Evolutionary conservation across 2,888 invertebrate species (phyloP).

Genomic region (Agonum fuliginosum): DNA sequence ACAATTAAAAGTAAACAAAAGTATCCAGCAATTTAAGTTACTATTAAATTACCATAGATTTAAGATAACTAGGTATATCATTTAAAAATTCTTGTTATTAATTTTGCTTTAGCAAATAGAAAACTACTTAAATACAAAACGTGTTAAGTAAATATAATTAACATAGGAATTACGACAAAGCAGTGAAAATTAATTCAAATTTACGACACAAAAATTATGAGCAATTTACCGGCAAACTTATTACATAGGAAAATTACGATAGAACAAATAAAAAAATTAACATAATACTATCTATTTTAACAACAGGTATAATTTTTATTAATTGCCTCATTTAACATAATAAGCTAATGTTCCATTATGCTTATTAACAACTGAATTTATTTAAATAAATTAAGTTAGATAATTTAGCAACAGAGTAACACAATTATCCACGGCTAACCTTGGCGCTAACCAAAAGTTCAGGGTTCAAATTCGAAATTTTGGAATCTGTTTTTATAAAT

Average conservation of each 20-base stretch:
- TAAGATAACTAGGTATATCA: too few species aligned
- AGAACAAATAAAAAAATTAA: neutral
- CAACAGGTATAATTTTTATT: slow-evolving; percentile 3
- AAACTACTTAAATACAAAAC: neutral
- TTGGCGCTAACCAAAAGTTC: slow-evolving; percentile 8
- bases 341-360: slow-evolving; percentile 4
- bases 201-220: neutral
- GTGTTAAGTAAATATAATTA: slow-evolving; percentile 8
- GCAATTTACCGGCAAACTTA: neutral
- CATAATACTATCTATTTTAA: neutral
- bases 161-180: neutral
- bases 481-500: neutral
- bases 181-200: neutral
- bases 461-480: slow-evolving; percentile 21
- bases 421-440: slow-evolving; percentile 6
- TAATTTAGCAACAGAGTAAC: neutral
- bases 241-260: neutral
- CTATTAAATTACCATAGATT: too few species aligned
- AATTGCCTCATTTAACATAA: slow-evolving; percentile 7
- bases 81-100: too few species aligned
- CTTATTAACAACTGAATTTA: slow-evolving; percentile 32
- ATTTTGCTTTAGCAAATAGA: too few species aligned
- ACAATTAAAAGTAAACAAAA: too few species aligned
- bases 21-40: too few species aligned
- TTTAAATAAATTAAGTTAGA: slow-evolving; percentile 38